These are phyloP conservation scores for Clepsis dumicolana DNA, from an alignment of 2,888 invertebrate genomes.

Conservation along the genomic window DNA sequence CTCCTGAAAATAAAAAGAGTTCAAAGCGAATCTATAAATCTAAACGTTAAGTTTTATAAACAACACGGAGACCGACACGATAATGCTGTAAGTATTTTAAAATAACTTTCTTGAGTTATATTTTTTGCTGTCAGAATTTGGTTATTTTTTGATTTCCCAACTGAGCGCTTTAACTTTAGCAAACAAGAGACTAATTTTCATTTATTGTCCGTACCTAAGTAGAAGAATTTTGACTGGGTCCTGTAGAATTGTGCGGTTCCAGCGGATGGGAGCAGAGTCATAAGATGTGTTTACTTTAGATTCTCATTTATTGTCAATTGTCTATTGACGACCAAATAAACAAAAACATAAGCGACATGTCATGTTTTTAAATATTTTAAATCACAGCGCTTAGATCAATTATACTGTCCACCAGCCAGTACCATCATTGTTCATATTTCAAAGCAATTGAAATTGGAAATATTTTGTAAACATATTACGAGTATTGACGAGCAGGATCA, in stretches of 20 bases:
- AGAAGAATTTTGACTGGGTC: neutral
- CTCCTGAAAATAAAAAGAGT: neutral
- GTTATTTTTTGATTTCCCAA: constrained; percentile 37
- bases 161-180: constrained; percentile 31
- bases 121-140: constrained; percentile 13
- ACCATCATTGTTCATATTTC: neutral
- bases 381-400: neutral
- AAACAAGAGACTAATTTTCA: constrained; percentile 36
- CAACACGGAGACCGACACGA: neutral
- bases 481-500: neutral
- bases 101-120: constrained; percentile 9
- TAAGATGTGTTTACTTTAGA: neutral
- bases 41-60: neutral
- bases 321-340: neutral
- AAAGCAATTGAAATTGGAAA: neutral
- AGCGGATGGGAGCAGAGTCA: neutral
- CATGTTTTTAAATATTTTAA: too few species aligned
- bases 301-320: neutral
- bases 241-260: neutral
- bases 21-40: neutral
- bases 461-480: constrained; percentile 3
- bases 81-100: constrained; percentile 1
- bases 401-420: neutral
- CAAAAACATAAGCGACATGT: too few species aligned
- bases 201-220: constrained; percentile 22